phyloP scores from a whole-genome alignment of 1,140 invertebrate genomes.

The Alviniconcha marisindica region DNA sequence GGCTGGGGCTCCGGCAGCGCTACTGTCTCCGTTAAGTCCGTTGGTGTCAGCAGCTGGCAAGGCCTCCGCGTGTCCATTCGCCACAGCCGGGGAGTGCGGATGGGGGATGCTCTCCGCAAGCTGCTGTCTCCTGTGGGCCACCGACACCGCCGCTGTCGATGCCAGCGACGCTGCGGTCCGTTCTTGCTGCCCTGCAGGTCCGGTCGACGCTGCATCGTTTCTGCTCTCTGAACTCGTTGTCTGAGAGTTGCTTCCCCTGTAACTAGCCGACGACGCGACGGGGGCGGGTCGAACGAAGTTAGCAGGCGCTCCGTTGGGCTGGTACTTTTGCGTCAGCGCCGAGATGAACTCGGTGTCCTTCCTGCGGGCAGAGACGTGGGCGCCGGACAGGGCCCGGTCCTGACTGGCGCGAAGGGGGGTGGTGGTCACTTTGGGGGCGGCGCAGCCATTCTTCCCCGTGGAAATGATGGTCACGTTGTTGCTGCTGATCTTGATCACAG shows the following conservation, averaged over 20 bases:
- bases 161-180: not conserved
- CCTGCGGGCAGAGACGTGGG: not conserved
- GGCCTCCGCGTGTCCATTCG: not conserved
- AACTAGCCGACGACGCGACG: not conserved
- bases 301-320: not conserved
- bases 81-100: not conserved
- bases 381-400: not conserved
- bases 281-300: not conserved
- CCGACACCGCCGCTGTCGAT: not conserved
- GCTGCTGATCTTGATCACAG: slow-evolving; percentile 46
- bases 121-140: slow-evolving; percentile 1
- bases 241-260: slow-evolving; percentile 18
- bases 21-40: not conserved
- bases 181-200: slow-evolving; percentile 13
- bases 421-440: not conserved
- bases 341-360: slow-evolving; percentile 17
- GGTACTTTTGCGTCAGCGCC: not conserved
- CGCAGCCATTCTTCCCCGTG: slow-evolving; percentile 24
- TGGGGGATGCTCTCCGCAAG: not conserved
- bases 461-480: slow-evolving; percentile 42
- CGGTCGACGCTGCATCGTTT: not conserved
- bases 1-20: not conserved
- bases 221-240: not conserved
- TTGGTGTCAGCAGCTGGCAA: not conserved
- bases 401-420: not conserved